Evolutionary conservation across 2,113 vertebrate genomes (phyloP), one percentile per base, ranked within the genome.

Genomic region (Upupa epops): DNA sequence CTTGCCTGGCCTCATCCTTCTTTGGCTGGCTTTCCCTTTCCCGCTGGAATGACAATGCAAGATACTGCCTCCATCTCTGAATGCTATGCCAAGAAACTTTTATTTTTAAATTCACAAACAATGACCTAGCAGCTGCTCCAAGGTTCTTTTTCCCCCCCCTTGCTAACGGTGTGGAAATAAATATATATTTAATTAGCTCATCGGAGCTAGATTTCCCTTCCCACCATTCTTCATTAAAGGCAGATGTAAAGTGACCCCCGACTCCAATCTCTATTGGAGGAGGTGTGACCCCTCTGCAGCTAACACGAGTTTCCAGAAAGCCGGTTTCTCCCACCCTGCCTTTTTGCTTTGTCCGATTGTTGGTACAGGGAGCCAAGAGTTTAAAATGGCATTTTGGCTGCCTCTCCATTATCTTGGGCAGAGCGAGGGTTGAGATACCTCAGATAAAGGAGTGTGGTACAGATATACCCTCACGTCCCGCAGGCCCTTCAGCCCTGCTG

Each of bases 81-180:
- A 93, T 76, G n/a, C 74, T 52, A 65, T 90, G 95, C 96, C 96
- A 97, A 96, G 94, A 96, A 83, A 92, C 83, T 92, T 97, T 97
- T 98, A 97, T 97, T 98, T 98, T 97, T 97, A 97, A 96, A 94
- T 94, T 92, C 28, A 6, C 36, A 77, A 97, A 97, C 97, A 98
- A 97, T 97, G 96, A 96, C 95, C 93, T 75, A 97, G 92, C 91
- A 96, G 59, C 16, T 92, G 95, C 94, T 88, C 77, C 49, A 88
- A 94, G 89, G 61, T 49, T 74, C 92, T 90, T 94, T 88, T 72
- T 19, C 28, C 37, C 83, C 29, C 6, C 12, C 59, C 42, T 92
- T 77, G 51, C 86, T 94, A 90, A 89, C 59, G 72, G 73, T 72
- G 92, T 96, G 94, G 95, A 97, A 96, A 90, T 96, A 92, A 94